phyloP scores from a whole-genome alignment of 2,797 vertebrate species.

The Hippopotamyrus pictus region DNA sequence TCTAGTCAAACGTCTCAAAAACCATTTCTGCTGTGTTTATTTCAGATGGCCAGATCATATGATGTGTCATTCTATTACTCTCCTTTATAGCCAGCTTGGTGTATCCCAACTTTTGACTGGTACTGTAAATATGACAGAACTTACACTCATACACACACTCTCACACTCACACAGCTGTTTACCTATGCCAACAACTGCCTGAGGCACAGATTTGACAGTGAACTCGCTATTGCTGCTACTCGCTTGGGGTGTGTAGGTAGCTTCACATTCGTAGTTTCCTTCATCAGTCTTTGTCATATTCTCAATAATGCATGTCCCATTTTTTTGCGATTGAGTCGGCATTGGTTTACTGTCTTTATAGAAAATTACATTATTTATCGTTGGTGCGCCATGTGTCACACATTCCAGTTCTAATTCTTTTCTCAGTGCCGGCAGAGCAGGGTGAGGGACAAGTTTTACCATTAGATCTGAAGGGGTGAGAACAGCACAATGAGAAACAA shows the following conservation, averaged over 20 bases:
- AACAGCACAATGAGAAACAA: background rate
- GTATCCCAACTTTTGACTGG: background rate
- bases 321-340: rapidly evolving
- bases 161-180: background rate
- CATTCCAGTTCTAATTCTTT: background rate
- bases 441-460: background rate
- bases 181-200: background rate
- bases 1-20: background rate
- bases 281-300: background rate
- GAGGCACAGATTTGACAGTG: background rate
- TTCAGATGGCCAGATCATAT: background rate
- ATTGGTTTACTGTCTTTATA: background rate
- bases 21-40: background rate
- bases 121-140: background rate
- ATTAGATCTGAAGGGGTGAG: background rate
- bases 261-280: background rate
- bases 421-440: background rate
- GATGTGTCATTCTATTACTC: background rate
- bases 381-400: background rate
- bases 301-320: background rate
- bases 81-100: background rate
- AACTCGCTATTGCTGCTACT: background rate
- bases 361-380: background rate
- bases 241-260: background rate
- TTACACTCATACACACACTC: background rate